phyloP scores from a whole-genome alignment of 2,797 vertebrate species.

The Chrysocyon brachyurus region DNA sequence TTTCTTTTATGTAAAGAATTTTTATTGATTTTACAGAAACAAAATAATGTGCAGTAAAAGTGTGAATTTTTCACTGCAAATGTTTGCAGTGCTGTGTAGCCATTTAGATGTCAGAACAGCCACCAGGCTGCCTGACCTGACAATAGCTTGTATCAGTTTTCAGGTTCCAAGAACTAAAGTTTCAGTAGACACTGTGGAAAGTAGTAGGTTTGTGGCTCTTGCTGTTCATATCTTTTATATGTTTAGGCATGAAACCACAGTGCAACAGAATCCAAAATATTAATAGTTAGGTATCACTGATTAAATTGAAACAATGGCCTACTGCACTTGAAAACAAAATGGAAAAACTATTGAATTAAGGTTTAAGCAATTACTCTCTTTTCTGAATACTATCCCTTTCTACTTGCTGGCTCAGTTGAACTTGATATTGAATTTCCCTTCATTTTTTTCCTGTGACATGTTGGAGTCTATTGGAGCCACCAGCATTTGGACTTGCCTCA shows the following conservation, averaged over 20 bases:
- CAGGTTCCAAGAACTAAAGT: background rate
- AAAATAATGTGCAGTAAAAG: background rate
- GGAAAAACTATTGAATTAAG: background rate
- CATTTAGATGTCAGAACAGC: background rate
- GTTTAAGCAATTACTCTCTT: background rate
- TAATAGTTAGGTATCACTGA: background rate
- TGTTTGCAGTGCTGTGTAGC: background rate
- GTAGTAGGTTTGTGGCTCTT: background rate
- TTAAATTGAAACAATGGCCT: background rate
- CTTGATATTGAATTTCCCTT: background rate
- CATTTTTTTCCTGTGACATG: background rate
- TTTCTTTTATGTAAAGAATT: background rate
- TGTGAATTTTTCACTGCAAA: background rate
- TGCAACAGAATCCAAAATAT: background rate
- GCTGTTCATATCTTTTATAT: background rate
- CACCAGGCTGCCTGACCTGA: background rate
- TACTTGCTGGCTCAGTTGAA: background rate
- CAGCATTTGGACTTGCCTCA: background rate
- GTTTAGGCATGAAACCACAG: background rate
- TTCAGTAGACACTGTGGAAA: background rate
- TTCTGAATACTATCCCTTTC: background rate
- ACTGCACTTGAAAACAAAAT: background rate
- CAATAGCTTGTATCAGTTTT: background rate
- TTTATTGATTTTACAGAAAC: slow-evolving; percentile 16
- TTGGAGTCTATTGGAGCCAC: background rate